Evolutionary conservation across 1,140 invertebrate species (phyloP), one percentile per base, ranked within the genome.

Genomic region (Maniola jurtina): DNA sequence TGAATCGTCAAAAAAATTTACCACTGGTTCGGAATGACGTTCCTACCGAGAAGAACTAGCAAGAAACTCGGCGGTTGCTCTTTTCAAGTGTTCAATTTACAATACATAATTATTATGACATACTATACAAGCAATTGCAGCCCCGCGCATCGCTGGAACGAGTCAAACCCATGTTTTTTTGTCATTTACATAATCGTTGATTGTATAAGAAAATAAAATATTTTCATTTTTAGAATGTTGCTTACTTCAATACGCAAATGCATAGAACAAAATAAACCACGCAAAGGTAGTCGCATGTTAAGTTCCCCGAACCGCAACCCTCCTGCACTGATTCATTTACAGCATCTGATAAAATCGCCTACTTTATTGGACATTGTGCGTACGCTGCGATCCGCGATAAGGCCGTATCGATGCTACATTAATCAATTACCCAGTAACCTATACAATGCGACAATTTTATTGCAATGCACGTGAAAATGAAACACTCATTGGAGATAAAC

Each of bases 321-420:
- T 61, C 60, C 72, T 71, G 74, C 76, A 81, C 78, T 85, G 85
- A 84, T 88, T 86, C 85, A 89, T 86, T 87, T 84, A 83, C 83
- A 78, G 74, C 68, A 76, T 80, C 81, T 78, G 85, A 89, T 89
- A 86, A 63, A 66, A 81, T 83, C 82, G 71, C 61, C 77, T 87
- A 80, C 81, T 89, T 88, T 89, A 89, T 89, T 83, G 80, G 77
- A 83, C 84, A 86, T 86, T 86, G 84, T 88, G 81, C 77, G 76
- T 83, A 75, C 76, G 72, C 64, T 75, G 67, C 70, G 83, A 87
- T 87, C 72, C 34, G 13, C 67, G 83, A 88, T 86, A 84, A 73
- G 62, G 66, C 68, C 77, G 79, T 86, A 84, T 71, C 75, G 76
- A 66, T 79, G 79, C 61, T 74, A 69, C 76, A 62, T 81, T 80